Evolutionary conservation across 1,140 invertebrate species (phyloP), one percentile per base, ranked within the genome.

Genomic region (Apis cerana): DNA sequence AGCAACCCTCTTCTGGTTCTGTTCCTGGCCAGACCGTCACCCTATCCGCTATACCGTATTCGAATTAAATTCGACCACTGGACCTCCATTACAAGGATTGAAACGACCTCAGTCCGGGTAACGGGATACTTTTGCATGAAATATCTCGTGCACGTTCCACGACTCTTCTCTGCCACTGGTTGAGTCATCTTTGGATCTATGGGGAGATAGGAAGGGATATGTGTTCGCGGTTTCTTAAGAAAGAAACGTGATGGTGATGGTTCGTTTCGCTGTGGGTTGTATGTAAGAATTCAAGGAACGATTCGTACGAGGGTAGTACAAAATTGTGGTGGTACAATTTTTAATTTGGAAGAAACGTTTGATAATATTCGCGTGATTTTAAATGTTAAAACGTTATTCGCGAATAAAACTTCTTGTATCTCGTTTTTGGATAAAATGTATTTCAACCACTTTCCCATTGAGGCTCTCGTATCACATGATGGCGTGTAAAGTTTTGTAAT

Each of bases 1-100:
- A 95, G 94, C 94, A 89, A 93, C 92, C 93, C 93, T 93, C 92
- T 92, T 93, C 92, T 92, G 92, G 91, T 92, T 92, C 92, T 91
- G 92, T 91, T 92, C 91, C 90, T 92, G 91, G 91, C 89, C 89
- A 88, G 89, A 88, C 90, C 88, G 89, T 90, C 89, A 90, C 89
- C 89, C 89, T 88, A 83, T 80, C 68, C 77, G 80, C 87, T 83
- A 89, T 89, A 88, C 86, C 88, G 88, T 85, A 84, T 89, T 90
- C 82, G 88, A 85, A 89, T 89, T 88, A 90, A 89, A 89, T 89
- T 89, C 87, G 87, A 88, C 87, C 87, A 88, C 87, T 85, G 86
- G 86, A 88, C 86, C 82, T 85, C 72, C 83, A 88, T 88, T 88
- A 88, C 87, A 85, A 87, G 75, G 79, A 85, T 85, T 75, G 80